Percentiles rank a stretch among this genome's conserved stretches.
phyloP scores from a whole-genome alignment of 2,113 vertebrate genomes.

The Thamnophis sirtalis region DNA sequence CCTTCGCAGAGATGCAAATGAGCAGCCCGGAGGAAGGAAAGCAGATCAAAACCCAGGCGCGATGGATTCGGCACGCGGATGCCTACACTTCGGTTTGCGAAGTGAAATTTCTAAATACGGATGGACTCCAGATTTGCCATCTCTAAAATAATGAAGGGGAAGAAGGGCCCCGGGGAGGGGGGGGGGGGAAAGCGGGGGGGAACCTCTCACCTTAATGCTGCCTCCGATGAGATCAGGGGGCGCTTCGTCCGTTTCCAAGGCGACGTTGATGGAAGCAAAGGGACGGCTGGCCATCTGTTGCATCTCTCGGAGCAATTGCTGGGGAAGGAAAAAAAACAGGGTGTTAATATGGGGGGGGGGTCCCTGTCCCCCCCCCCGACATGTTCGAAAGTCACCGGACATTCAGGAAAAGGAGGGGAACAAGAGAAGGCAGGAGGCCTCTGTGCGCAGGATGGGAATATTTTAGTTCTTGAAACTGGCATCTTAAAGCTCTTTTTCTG shows the following conservation, averaged over 20 bases:
- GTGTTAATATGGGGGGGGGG: conserved; percentile 12
- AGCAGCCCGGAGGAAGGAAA: conserved; percentile 26
- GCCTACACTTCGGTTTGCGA: neutral
- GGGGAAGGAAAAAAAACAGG: conserved; percentile 50
- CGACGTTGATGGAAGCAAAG: conserved; percentile 97
- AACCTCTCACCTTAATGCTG: conserved; percentile 89
- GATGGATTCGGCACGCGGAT: neutral
- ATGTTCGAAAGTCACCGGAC: neutral
- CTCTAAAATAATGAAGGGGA: neutral
- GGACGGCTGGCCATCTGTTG: conserved; percentile 99
- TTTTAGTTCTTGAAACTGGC: neutral
- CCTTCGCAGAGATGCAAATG: neutral
- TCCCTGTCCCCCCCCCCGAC: neutral
- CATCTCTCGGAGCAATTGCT: conserved; percentile 99
- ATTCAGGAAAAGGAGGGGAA: rapidly evolving
- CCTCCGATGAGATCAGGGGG: conserved; percentile 98
- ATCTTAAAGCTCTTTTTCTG: neutral
- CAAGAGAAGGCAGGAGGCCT: neutral
- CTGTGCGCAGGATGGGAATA: neutral
- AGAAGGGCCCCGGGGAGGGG: neutral
- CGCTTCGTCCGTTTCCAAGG: conserved; percentile 97
- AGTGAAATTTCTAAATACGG: too few species aligned
- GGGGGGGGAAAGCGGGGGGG: too few species aligned
- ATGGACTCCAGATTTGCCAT: rapidly evolving
- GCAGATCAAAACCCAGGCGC: neutral